Percentiles rank a stretch among this genome's conserved stretches.
Conservation (phyloP, 2,888 invertebrate species). For the Trichacis sp. region DNA sequence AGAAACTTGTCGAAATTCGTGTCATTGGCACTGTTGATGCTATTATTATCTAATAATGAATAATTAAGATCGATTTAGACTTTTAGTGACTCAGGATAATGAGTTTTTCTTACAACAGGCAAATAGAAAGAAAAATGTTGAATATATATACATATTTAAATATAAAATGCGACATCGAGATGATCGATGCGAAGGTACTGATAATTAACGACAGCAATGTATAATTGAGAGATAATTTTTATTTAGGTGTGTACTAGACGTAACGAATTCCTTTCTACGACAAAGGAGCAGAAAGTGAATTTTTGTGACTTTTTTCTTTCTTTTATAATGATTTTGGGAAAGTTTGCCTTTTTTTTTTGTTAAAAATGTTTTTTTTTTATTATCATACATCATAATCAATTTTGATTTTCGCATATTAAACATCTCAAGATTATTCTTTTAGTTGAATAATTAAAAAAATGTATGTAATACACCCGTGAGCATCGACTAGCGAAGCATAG, state of each 20-base stretch:
- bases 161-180: background rate
- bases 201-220: slow-evolving; percentile 36
- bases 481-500: slow-evolving; percentile 10
- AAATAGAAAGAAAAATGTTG: background rate
- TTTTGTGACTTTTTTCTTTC: slow-evolving; percentile 26
- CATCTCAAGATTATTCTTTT: slow-evolving; percentile 42
- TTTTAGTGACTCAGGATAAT: slow-evolving; percentile 11
- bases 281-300: slow-evolving; percentile 47
- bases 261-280: slow-evolving; percentile 56
- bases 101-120: slow-evolving; percentile 27
- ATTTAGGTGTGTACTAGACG: slow-evolving; percentile 64
- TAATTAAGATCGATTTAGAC: background rate
- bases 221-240: slow-evolving; percentile 61
- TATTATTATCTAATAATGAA: background rate
- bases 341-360: slow-evolving; percentile 21
- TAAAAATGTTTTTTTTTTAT: slow-evolving; percentile 10
- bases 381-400: slow-evolving; percentile 24
- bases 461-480: slow-evolving; percentile 15
- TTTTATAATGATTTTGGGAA: slow-evolving; percentile 12
- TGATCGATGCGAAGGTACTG: slow-evolving; percentile 1
- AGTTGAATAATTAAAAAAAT: slow-evolving; percentile 25
- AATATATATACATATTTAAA: background rate
- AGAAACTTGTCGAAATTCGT: background rate
- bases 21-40: background rate
- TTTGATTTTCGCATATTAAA: slow-evolving; percentile 51